These are phyloP conservation scores for Crematogaster levior DNA, from an alignment of 2,888 invertebrate species.

Conservation along the genomic window DNA sequence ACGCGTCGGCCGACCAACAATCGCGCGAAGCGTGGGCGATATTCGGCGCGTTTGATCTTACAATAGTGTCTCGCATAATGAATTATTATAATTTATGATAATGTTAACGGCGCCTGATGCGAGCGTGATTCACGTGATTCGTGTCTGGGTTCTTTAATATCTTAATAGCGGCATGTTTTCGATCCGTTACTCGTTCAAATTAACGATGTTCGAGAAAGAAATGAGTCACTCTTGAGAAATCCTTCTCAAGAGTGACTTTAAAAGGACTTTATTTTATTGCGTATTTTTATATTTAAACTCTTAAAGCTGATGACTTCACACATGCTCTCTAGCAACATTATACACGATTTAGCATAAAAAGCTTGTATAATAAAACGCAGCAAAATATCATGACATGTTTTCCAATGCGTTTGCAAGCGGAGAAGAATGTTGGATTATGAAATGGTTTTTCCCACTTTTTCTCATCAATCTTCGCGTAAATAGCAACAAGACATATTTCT, in stretches of 20 bases:
- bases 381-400: not conserved
- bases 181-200: not conserved
- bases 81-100: slow-evolving; percentile 66
- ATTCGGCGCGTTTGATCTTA: slow-evolving; percentile 57
- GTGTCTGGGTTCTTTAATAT: slow-evolving; percentile 3
- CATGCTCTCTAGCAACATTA: not conserved
- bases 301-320: no score
- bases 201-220: not conserved
- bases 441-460: not conserved
- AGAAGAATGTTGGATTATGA: not conserved
- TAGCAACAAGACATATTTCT: slow-evolving; percentile 22
- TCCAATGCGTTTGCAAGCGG: not conserved
- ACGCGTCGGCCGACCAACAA: not conserved
- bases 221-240: no score
- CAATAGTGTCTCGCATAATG: slow-evolving; percentile 40
- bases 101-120: slow-evolving; percentile 41
- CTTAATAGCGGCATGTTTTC: not conserved
- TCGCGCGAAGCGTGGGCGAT: slow-evolving; percentile 28
- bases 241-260: not conserved
- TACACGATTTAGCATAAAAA: not conserved
- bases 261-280: not conserved
- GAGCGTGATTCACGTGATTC: slow-evolving; percentile 17
- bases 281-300: not conserved
- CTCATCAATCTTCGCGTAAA: not conserved
- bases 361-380: not conserved